Evolutionary conservation across 1,140 invertebrate genomes (phyloP), one percentile per base, ranked within the genome.

Genomic region (Chymomyza costata): DNA sequence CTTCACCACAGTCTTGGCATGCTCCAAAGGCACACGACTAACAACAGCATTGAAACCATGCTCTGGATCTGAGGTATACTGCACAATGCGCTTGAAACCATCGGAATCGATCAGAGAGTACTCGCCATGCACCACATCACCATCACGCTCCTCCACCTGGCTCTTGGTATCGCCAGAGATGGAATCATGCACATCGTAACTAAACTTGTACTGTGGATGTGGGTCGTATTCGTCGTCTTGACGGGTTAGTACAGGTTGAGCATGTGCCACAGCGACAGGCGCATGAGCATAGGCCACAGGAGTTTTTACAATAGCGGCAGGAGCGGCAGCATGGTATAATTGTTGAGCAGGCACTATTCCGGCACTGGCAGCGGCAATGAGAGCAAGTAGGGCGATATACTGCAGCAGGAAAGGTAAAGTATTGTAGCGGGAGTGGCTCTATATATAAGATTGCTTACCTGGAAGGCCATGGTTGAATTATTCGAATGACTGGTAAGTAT

Each of bases 111-210:
- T 56, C 54, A 82, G 61, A n/a, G 86, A 66, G 81, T 76, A 67
- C 53, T 69, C 62, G 32, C 66, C 83, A 66, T 60, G 85, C 18
- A 90, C 89, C 6, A 87, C 85, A 56, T 90, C 89, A 5, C 89
- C 89, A 34, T 88, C 86, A 25, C 89, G 85, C 50, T 85, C 87
- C 85, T 90, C 89, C 53, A 88, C 86, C 70, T 89, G 88, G 44
- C 85, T 86, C 86, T 90, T 90, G 52, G 86, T 84, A 65, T 90
- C 89, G 2, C 90, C 88, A 52, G 87, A 90, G 61, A 86, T 65
- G 2, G 86, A 63, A 63, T 90, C 89, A 63, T 88, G 85, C 6
- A 89, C 84, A 60, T 86, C 85, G 48, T 88, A 88, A 18, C 66
- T 85, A 70, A 67, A 88, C 46, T 76, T 84, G 86, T 88, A 88